A percentile compares a stretch with the other conserved stretches of the same genome.
Conservation (phyloP, 2,113 vertebrate species). For the Hemicordylus capensis region DNA sequence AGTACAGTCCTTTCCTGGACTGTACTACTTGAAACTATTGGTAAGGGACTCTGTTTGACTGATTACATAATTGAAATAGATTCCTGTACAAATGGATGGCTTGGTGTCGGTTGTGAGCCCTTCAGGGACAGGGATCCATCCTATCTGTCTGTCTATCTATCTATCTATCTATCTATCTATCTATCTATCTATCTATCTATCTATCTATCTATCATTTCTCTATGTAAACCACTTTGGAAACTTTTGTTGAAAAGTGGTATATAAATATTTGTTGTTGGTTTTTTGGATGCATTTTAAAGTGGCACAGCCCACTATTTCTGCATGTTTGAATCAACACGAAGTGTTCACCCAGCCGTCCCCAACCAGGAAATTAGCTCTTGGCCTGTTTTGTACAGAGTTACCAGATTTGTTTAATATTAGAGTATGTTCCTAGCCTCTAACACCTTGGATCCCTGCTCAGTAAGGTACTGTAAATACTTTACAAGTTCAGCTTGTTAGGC, state of each 20-base stretch:
- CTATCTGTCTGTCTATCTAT: too few species aligned
- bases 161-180: too few species aligned
- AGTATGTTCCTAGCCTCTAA: neutral
- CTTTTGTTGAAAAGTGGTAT: too few species aligned
- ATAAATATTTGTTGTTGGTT: neutral
- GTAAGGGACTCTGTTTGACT: neutral
- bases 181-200: too few species aligned
- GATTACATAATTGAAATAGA: neutral
- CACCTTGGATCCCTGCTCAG: neutral
- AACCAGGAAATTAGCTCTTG: neutral
- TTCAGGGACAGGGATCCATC: too few species aligned
- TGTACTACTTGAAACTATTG: neutral
- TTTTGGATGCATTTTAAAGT: too few species aligned
- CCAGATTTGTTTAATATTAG: neutral
- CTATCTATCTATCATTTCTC: too few species aligned
- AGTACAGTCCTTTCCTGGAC: neutral
- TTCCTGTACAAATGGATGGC: neutral
- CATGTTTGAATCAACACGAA: neutral
- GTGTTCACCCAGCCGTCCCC: too few species aligned
- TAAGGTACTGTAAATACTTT: neutral
- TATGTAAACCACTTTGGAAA: too few species aligned
- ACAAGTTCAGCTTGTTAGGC: neutral
- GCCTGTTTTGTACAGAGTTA: neutral
- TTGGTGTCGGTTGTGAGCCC: neutral
- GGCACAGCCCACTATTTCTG: neutral